A percentile compares a stretch with the other conserved stretches of the same genome.
Evolutionary conservation across 1,140 invertebrate genomes (phyloP).

Genomic region (Bradysia coprophila): DNA sequence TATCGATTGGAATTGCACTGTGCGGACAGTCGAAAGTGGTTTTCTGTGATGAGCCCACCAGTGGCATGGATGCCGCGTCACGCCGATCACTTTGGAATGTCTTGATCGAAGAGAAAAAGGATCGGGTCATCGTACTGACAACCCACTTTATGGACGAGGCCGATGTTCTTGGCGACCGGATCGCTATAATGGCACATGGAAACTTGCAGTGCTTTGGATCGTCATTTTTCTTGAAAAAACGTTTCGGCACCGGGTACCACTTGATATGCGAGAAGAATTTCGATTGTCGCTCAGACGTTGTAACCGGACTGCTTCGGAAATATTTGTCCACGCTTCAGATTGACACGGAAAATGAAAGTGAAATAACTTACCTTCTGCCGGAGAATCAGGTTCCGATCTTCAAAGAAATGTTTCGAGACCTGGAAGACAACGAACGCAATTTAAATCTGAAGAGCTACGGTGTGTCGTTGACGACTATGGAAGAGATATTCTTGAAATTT

Average conservation of each 20-base stretch:
- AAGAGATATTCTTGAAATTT: conserved; percentile 60
- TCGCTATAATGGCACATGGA: conserved; percentile 75
- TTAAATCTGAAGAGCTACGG: conserved; percentile 57
- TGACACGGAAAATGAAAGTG: conserved; percentile 11
- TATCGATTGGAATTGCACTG: conserved; percentile 61
- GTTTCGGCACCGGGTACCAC: too few species aligned
- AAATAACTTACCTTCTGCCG: conserved; percentile 16
- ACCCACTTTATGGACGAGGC: conserved; percentile 95
- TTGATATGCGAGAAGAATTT: conserved; percentile 19
- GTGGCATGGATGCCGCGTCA: conserved; percentile 88
- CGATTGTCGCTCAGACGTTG: conserved; percentile 9
- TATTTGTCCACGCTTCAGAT: conserved; percentile 23
- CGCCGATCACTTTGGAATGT: conserved; percentile 79
- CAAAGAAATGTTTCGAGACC: conserved; percentile 14
- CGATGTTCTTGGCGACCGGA: conserved; percentile 67
- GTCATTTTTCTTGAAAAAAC: neutral
- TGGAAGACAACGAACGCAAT: conserved; percentile 11
- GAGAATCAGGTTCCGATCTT: conserved; percentile 13
- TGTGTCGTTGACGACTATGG: conserved; percentile 83
- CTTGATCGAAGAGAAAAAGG: conserved; percentile 33
- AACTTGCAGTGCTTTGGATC: conserved; percentile 51
- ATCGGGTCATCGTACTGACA: conserved; percentile 69
- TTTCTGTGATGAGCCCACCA: conserved; percentile 87
- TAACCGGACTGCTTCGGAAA: conserved; percentile 12
- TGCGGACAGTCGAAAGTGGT: conserved; percentile 47